Conservation (phyloP, 2,113 vertebrate genomes). For the Saimiri boliviensis region DNA sequence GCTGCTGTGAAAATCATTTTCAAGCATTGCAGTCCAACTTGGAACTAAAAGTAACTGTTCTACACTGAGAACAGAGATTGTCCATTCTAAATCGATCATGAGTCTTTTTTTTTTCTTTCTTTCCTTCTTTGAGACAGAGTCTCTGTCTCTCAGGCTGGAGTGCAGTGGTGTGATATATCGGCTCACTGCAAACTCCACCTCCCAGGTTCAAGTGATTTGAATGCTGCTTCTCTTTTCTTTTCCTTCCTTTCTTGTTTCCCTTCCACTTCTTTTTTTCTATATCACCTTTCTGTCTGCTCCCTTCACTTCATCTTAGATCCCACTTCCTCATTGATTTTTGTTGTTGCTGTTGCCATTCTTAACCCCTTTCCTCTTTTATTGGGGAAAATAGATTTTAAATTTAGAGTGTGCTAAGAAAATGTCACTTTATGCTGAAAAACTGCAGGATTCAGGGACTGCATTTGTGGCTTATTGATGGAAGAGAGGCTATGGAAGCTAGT, state of each 20-base stretch:
- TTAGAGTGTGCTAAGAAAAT: background rate
- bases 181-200: no score
- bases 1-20: background rate
- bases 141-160: no score
- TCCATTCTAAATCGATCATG: no score
- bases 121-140: no score
- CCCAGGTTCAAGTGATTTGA: no score
- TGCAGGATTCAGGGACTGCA: background rate
- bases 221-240: background rate
- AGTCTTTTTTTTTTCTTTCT: background rate
- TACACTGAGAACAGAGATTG: background rate
- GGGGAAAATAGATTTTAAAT: background rate
- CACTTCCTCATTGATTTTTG: background rate
- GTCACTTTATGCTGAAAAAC: background rate
- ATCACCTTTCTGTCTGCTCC: background rate
- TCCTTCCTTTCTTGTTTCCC: fast-evolving
- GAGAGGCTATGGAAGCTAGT: background rate
- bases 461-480: background rate
- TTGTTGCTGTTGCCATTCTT: background rate
- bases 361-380: background rate
- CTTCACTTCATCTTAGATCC: background rate
- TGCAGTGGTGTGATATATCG: no score
- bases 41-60: background rate
- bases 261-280: no score
- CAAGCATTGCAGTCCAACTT: background rate